Percentiles rank a stretch among this genome's conserved stretches.
phyloP scores from a whole-genome alignment of 2,797 vertebrate species.

The Enteromius argenteus region DNA sequence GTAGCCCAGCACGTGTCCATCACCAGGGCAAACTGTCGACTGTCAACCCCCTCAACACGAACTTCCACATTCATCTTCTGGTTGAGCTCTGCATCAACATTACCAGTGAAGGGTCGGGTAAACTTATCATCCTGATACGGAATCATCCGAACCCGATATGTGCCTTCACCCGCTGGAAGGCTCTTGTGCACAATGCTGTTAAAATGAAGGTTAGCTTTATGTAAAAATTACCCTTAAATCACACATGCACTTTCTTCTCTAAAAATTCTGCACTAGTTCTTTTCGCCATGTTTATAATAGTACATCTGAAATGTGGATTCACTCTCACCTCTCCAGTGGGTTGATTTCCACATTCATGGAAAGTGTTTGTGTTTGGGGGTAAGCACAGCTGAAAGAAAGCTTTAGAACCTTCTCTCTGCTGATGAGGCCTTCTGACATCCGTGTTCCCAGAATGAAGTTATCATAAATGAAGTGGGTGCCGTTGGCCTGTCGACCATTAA shows the following conservation, averaged over 20 bases:
- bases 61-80: conserved; percentile 70
- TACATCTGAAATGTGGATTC: not conserved
- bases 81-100: conserved; percentile 57
- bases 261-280: not conserved
- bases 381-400: not conserved
- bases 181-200: conserved; percentile 66
- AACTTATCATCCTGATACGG: conserved; percentile 68
- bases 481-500: not conserved
- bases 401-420: not conserved
- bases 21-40: conserved; percentile 67
- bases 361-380: not conserved
- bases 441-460: not conserved
- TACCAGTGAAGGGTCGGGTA: conserved; percentile 52
- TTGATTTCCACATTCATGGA: conserved; percentile 61
- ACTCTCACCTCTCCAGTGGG: conserved; percentile 69
- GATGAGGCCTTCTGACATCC: not conserved
- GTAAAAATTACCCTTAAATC: not conserved
- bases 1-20: conserved; percentile 55
- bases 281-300: not conserved
- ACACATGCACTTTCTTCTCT: not conserved
- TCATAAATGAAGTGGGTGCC: not conserved
- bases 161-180: conserved; percentile 66
- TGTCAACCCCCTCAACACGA: conserved; percentile 64
- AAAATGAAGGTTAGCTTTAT: not conserved
- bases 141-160: conserved; percentile 67